Evolutionary conservation across 23 tunicate species (phyloP).

Genomic region (Diplosoma virens): DNA sequence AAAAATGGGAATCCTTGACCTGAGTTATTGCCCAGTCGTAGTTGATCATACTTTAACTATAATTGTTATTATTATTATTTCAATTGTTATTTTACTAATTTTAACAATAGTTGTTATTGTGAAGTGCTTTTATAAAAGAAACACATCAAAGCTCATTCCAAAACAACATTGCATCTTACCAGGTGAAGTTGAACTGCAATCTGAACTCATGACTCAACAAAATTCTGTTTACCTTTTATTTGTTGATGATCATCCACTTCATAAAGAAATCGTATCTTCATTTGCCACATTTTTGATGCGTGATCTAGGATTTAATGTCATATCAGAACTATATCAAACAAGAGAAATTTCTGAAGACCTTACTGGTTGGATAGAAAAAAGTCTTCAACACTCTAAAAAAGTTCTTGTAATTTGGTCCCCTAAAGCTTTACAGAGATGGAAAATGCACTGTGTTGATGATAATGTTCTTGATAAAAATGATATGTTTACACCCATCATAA

Average conservation of each 20-base stretch:
- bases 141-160: not conserved
- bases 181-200: not conserved
- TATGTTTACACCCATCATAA: slow-evolving; percentile 54
- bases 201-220: too few species aligned
- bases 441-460: not conserved
- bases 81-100: not conserved
- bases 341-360: slow-evolving; percentile 9
- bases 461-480: not conserved
- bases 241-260: slow-evolving; percentile 50
- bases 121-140: not conserved
- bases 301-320: slow-evolving; percentile 68
- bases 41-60: too few species aligned
- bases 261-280: slow-evolving; percentile 32
- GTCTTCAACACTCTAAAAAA: slow-evolving; percentile 37
- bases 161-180: not conserved
- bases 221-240: slow-evolving; percentile 25
- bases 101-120: not conserved
- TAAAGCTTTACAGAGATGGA: slow-evolving; percentile 12
- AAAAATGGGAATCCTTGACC: not conserved
- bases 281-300: slow-evolving; percentile 49
- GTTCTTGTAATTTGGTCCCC: slow-evolving; percentile 50
- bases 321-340: slow-evolving; percentile 23
- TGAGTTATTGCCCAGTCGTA: not conserved
- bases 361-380: slow-evolving; percentile 30
- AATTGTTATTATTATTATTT: not conserved